Conservation (phyloP, 2,888 invertebrate species). For the Parnassius apollo region DNA sequence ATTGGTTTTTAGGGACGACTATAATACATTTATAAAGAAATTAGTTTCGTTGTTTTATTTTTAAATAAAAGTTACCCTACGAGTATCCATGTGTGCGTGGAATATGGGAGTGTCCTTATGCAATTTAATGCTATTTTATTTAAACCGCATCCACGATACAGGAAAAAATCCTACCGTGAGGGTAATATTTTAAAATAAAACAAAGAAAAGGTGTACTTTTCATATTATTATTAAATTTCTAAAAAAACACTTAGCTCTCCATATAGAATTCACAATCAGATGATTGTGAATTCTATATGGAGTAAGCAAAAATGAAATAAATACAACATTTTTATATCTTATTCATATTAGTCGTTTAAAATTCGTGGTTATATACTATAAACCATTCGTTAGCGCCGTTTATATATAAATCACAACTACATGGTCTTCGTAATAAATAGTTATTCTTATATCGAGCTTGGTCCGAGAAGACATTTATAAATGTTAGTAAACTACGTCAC, state of each 20-base stretch:
- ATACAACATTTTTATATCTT: constrained; percentile 5
- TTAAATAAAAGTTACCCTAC: too few relatives aligned
- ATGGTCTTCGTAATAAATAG: constrained; percentile 84
- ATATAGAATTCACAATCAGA: too few relatives aligned
- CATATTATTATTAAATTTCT: too few relatives aligned
- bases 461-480: constrained; percentile 83
- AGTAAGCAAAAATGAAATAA: constrained; percentile 6
- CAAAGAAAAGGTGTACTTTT: too few relatives aligned
- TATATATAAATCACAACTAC: constrained; percentile 84
- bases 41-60: background rate
- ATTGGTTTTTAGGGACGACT: background rate
- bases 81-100: too few relatives aligned
- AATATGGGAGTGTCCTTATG: too few relatives aligned
- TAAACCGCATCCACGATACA: too few relatives aligned
- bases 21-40: background rate
- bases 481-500: constrained; percentile 52
- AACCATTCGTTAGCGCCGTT: constrained; percentile 8
- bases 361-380: constrained; percentile 29
- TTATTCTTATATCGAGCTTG: constrained; percentile 85
- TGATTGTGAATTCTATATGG: too few relatives aligned
- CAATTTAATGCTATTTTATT: too few relatives aligned
- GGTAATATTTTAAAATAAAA: background rate
- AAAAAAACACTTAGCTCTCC: too few relatives aligned
- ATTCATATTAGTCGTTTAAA: background rate
- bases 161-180: background rate